Percentiles rank a stretch among this genome's conserved stretches.
phyloP scores from a whole-genome alignment of 2,888 invertebrate genomes.

The Orthosia cruda region DNA sequence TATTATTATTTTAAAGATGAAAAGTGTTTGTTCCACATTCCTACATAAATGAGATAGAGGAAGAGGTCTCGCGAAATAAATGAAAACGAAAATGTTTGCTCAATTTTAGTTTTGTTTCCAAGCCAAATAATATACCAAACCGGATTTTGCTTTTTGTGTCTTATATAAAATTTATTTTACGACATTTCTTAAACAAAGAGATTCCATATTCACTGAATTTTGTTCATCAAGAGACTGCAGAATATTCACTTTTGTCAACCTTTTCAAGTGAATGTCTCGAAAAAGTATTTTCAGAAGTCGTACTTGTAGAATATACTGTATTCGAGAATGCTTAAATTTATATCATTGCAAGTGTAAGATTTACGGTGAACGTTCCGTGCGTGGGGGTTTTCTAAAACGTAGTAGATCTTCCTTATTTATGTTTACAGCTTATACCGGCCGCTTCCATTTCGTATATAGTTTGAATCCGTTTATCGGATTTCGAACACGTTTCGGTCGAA shows the following conservation, averaged over 20 bases:
- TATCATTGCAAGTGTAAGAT: slow-evolving; percentile 86
- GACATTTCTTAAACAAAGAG: slow-evolving; percentile 44
- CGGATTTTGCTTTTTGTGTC: slow-evolving; percentile 21
- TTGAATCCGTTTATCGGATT: slow-evolving; percentile 91
- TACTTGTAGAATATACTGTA: slow-evolving; percentile 63
- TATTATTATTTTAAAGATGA: slow-evolving; percentile 6
- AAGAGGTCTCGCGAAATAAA: slow-evolving; percentile 16
- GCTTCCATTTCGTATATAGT: slow-evolving; percentile 87
- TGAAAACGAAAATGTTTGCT: slow-evolving; percentile 49
- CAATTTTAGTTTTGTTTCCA: slow-evolving; percentile 49
- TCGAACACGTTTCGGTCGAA: slow-evolving; percentile 88
- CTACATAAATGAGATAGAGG: slow-evolving; percentile 9
- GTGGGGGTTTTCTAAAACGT: slow-evolving; percentile 90
- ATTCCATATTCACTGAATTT: slow-evolving; percentile 26
- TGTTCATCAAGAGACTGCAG: slow-evolving; percentile 10
- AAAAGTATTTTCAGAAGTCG: slow-evolving; percentile 69
- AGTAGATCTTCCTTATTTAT: slow-evolving; percentile 91
- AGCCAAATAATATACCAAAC: slow-evolving; percentile 51
- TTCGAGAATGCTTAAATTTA: slow-evolving; percentile 83
- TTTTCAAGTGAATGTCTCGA: slow-evolving; percentile 44
- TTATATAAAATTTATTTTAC: slow-evolving; percentile 23
- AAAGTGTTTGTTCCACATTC: slow-evolving; percentile 17
- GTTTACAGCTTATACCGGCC: slow-evolving; percentile 89
- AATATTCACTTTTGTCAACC: slow-evolving; percentile 57
- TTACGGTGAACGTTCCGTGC: slow-evolving; percentile 85